A percentile compares a stretch with the other conserved stretches of the same genome.
Conservation (phyloP, 2,888 invertebrate genomes). For the Acleris emargana region DNA sequence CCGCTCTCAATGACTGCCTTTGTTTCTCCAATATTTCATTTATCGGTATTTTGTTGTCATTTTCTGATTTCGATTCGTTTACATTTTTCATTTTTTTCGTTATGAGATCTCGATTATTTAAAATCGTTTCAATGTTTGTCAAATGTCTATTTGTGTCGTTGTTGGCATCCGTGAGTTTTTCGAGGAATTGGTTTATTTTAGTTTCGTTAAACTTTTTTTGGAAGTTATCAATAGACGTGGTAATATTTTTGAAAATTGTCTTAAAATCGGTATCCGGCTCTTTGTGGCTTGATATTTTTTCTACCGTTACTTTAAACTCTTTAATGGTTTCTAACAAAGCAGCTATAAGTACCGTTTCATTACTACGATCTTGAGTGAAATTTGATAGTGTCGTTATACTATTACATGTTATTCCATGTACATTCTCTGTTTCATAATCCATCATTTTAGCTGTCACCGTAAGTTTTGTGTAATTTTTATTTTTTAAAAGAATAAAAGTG, state of each 20-base stretch:
- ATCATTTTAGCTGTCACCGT: slow-evolving; percentile 9
- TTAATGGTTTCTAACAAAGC: slow-evolving; percentile 13
- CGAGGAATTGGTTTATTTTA: slow-evolving; percentile 5
- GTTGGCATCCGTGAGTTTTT: slow-evolving; percentile 19
- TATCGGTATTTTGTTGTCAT: slow-evolving; percentile 14
- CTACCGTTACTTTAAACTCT: slow-evolving; percentile 24
- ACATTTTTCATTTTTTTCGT: background rate
- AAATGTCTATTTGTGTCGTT: slow-evolving; percentile 26
- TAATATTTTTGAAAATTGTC: slow-evolving; percentile 5
- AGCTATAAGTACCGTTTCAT: slow-evolving; percentile 18
- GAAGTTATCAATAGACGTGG: slow-evolving; percentile 16
- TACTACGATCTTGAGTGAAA: background rate
- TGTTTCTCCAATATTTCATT: slow-evolving; percentile 21
- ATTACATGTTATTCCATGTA: slow-evolving; percentile 30
- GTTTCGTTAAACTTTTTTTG: slow-evolving; percentile 18
- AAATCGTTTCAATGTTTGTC: slow-evolving; percentile 15
- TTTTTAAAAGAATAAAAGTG: slow-evolving; percentile 9
- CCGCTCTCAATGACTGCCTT: slow-evolving; percentile 17
- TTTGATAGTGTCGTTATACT: slow-evolving; percentile 16
- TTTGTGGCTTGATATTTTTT: slow-evolving; percentile 21
- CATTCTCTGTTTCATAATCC: slow-evolving; percentile 23
- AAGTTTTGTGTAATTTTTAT: background rate
- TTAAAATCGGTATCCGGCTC: slow-evolving; percentile 10
- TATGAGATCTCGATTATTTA: slow-evolving; percentile 1
- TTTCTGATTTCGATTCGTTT: background rate